These are phyloP conservation scores for Zoroaster sp. DNA, from an alignment of 53 echinoderm and acorn worm species.

Conservation along the genomic window DNA sequence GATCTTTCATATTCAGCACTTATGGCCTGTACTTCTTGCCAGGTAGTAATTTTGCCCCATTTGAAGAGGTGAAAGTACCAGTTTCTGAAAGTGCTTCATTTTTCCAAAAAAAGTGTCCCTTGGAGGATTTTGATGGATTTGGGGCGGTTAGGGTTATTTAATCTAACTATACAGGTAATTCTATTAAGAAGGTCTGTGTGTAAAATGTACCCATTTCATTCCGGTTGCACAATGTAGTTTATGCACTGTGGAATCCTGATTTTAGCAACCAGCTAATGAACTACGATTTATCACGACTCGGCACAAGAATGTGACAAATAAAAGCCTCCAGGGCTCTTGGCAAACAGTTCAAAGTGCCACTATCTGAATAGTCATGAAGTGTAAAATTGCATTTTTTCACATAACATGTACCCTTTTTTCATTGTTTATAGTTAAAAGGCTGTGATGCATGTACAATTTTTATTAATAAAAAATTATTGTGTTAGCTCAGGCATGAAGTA, in stretches of 20 bases:
- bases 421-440: background rate
- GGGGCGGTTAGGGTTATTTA: too few relatives aligned
- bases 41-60: too few relatives aligned
- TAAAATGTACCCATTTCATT: background rate
- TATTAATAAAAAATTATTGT: background rate
- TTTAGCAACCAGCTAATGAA: background rate
- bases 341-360: background rate
- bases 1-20: too few relatives aligned
- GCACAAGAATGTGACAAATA: background rate
- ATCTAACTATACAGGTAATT: too few relatives aligned
- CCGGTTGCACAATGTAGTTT: background rate
- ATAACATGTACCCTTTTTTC: background rate
- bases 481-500: background rate
- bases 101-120: too few relatives aligned
- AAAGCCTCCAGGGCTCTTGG: background rate
- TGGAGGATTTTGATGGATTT: too few relatives aligned
- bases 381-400: background rate
- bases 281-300: background rate
- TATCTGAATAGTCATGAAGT: background rate
- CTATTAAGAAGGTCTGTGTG: too few relatives aligned
- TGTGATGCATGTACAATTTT: background rate
- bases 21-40: too few relatives aligned
- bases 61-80: too few relatives aligned
- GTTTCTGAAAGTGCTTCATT: too few relatives aligned
- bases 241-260: background rate